Conservation (phyloP, 2,888 invertebrate species). For the Neria commutata region DNA sequence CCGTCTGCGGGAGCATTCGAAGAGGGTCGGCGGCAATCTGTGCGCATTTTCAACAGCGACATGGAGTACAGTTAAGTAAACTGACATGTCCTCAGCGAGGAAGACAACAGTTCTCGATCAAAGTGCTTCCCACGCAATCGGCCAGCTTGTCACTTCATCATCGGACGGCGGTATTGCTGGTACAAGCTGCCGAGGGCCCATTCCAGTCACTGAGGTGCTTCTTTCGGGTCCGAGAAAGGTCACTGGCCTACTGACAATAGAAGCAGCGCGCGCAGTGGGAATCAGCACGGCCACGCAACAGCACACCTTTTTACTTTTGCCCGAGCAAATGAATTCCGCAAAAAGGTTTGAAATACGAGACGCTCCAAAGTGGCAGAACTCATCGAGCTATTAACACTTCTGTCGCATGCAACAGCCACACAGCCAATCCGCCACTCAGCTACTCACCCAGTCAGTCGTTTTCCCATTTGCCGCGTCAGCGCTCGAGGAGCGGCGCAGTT, state of each 20-base stretch:
- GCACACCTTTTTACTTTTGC: not conserved
- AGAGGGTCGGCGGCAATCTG: not conserved
- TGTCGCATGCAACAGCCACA: too few species aligned
- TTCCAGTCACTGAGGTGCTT: not conserved
- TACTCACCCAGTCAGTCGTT: too few species aligned
- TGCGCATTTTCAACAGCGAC: not conserved
- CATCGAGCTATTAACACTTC: conserved; percentile 1
- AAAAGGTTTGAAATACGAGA: not conserved
- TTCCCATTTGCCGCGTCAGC: too few species aligned
- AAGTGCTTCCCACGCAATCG: too few species aligned
- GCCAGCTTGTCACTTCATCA: too few species aligned
- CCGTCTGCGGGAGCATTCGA: not conserved
- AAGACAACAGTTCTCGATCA: too few species aligned
- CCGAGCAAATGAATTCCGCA: not conserved
- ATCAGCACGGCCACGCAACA: not conserved
- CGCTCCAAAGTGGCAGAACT: too few species aligned
- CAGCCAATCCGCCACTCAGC: not conserved
- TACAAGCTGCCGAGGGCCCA: too few species aligned
- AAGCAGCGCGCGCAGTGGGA: too few species aligned
- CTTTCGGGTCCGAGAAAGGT: not conserved
- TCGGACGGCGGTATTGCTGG: too few species aligned
- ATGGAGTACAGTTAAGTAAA: not conserved
- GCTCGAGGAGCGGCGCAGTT: conserved; percentile 11
- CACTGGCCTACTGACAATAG: not conserved
- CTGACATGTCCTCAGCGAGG: too few species aligned